Evolutionary conservation across 2,888 invertebrate genomes (phyloP), one percentile per base, ranked within the genome.

Genomic region (Caenorhabditis wallacei): DNA sequence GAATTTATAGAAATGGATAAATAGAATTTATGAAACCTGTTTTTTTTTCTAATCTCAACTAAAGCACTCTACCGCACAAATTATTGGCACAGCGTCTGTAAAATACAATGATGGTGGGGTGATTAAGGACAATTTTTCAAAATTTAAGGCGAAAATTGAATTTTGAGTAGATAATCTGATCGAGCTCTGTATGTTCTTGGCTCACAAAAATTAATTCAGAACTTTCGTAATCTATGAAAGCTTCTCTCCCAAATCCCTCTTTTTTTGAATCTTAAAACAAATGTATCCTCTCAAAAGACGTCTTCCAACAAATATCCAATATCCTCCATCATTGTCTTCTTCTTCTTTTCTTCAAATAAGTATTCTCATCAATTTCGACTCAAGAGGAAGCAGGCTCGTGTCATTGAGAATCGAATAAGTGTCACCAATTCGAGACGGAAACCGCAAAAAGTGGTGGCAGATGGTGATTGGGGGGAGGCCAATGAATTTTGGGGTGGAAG

Each of bases 371-470:
- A 72, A 72, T 72, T 63, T 53, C 51, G 30, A 13, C 57, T 72
- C 64, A 56, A 74, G 72, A 61, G 72, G 61, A 30, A 30, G 30
- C 30, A 30, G 37, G 30, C 13, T 7, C 35, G 56, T 68, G 59
- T 76, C 75, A 76, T 76, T 76, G 75, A 76, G 75, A 57, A 59
- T 30, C 57, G 68, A 68, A 76, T 76, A 76, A 76, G 75, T 76
- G 75, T 76, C 68, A 76, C 75, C 75, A 76, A 66, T 75, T 75
- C 64, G 37, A 35, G 48, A 37, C 30, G 46, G 54, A 70, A 57
- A 69, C 68, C 56, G 43, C 46, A 53, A 72, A 72, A 72, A 72
- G 48, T 71, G 54, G 63, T 54, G 46, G 64, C 74, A 74, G 74
- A 63, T 74, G 74, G 54, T 61, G 61, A 59, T 57, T 61, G 72